Percentiles rank a stretch among this genome's conserved stretches.
phyloP scores from a whole-genome alignment of 2,113 vertebrate genomes.

The Nymphicus hollandicus region DNA sequence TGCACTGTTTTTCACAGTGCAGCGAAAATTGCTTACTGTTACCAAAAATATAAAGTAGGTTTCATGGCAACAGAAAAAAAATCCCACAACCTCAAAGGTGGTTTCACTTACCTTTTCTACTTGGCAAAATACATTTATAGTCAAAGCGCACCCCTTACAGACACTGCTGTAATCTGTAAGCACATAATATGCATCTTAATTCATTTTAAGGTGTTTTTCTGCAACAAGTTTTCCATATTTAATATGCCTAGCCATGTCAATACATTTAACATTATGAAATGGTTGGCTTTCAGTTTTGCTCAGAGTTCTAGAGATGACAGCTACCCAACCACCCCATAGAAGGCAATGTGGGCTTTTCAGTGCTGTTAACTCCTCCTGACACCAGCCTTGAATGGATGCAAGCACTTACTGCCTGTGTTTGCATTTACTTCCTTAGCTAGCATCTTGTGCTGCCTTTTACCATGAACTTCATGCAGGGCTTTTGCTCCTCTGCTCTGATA shows the following conservation, averaged over 20 bases:
- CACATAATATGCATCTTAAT: background rate
- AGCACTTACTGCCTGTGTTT: background rate
- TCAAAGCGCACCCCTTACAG: background rate
- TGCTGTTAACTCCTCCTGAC: background rate
- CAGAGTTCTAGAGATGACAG: background rate
- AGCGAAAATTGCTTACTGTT: background rate
- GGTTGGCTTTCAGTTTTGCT: background rate
- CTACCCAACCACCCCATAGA: rapidly evolving
- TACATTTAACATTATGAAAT: background rate
- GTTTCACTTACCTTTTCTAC: conserved; percentile 2
- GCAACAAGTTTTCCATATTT: background rate
- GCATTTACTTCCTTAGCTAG: background rate
- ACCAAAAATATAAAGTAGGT: background rate
- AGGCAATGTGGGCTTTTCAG: rapidly evolving
- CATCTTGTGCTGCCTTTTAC: background rate
- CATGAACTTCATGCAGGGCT: rapidly evolving
- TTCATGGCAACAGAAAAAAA: background rate
- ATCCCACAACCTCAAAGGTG: background rate
- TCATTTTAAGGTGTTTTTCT: background rate
- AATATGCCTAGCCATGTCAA: rapidly evolving
- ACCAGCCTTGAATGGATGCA: background rate
- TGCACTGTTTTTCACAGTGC: background rate
- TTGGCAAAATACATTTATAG: background rate
- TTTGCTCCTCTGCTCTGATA: background rate
- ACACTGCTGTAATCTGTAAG: background rate